Evolutionary conservation across 2,797 vertebrate genomes (phyloP), one percentile per base, ranked within the genome.

Genomic region (Thunnus albacares): DNA sequence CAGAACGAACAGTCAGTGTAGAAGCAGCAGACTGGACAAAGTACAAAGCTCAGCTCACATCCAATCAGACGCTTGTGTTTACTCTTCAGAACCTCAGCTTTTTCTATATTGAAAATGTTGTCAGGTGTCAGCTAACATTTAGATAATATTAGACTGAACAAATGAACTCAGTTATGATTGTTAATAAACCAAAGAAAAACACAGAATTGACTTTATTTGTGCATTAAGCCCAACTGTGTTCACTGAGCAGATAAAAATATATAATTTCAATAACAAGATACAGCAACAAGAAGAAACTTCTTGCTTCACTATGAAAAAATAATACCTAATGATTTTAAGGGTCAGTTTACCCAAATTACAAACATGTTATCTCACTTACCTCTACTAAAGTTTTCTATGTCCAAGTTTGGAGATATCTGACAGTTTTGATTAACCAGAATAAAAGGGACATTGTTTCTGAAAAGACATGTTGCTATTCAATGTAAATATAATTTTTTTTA

Each of bases 1-100:
- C 65, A 84, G 82, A 85, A 76, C 64, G 58, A 87, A 70, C 61
- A 80, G 80, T 82, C 45, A 61, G 52, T 68, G 58, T 22, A 17
- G 26, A 51, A 63, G 76, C 71, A 71, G 69, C 74, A 71, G 81
- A 71, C 17, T 56, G 22, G 41, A 64, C 9, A 8, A 58, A 59
- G 26, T 20, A 26, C 52, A 26, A 77, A 68, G 33, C 69, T 51
- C 43, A 20, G 26, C 59, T 70, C 76, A 28, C 51, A 51, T 51
- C 58, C 56, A 35, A 20, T 52, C 6, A 53, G 4, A 61, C 13
- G 45, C 24, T 14, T 47, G 13, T 33, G 24, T 18, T 10, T 14
- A 49, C 71, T 33, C 30, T 57, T 57, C 51, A 22, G n/a, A 20
- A 47, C 41, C 6, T 12, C 33, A 26, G n/a, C 51, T 24, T 24